phyloP scores from a whole-genome alignment of 2,797 vertebrate genomes.

The Podarcis siculus region DNA sequence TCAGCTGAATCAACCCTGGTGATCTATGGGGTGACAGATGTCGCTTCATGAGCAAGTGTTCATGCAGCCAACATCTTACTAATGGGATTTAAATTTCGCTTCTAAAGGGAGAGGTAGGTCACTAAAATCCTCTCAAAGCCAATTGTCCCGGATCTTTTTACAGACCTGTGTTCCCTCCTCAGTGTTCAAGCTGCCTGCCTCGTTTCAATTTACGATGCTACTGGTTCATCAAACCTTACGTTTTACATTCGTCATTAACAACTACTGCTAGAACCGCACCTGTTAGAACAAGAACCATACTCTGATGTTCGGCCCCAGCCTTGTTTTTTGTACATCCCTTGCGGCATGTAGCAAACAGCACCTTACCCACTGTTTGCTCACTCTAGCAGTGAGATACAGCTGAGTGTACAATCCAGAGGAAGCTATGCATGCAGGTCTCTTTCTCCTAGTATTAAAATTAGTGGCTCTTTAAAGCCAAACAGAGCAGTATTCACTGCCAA shows the following conservation, averaged over 20 bases:
- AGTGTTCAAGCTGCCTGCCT: neutral
- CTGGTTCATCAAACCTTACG: neutral
- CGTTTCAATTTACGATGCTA: neutral
- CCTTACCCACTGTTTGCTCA: neutral
- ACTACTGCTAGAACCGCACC: neutral
- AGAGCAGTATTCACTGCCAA: neutral
- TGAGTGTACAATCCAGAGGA: neutral
- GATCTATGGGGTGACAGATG: too few relatives aligned
- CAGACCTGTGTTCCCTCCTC: neutral
- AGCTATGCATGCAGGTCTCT: neutral
- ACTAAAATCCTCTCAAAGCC: neutral
- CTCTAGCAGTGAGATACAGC: neutral
- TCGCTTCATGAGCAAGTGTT: neutral
- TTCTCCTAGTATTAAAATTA: neutral
- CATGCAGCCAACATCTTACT: rapidly evolving
- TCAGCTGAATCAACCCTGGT: too few relatives aligned
- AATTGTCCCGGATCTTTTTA: conserved; percentile 5
- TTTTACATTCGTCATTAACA: neutral
- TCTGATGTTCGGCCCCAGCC: neutral
- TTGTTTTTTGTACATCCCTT: neutral
- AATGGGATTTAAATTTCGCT: neutral
- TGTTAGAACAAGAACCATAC: neutral
- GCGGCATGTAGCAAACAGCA: neutral
- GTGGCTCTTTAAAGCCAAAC: neutral
- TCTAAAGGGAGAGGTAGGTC: neutral